Evolutionary conservation across 2,113 vertebrate genomes (phyloP), one percentile per base, ranked within the genome.

Genomic region (Alethe castanea): DNA sequence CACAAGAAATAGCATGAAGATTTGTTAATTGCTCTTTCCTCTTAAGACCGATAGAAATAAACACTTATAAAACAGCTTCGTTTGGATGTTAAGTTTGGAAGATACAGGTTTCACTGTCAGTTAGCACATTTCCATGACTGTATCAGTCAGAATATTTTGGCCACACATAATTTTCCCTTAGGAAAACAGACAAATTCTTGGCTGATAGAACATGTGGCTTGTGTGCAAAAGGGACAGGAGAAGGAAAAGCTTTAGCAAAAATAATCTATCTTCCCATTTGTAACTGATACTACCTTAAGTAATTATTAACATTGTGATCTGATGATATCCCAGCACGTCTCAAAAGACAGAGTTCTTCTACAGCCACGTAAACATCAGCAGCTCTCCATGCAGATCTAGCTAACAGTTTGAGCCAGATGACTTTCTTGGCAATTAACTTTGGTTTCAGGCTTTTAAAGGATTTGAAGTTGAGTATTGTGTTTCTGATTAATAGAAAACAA

Each of bases 51-150:
- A 60, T 67, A 95, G 59, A 89, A 91, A 85, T 64, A 64, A 48
- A 74, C 38, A 23, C 77, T 66, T 96, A 47, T 59, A 81, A 92
- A 91, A 74, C n/a, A 78, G 35, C 54, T 88, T 86, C 44, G 57
- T 84, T 94, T 88, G 86, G 76, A 88, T 80, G 80, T 80, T 72
- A 77, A 78, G 29, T 81, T 77, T 79, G 69, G 89, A 92, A 92
- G 86, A 78, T 88, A 50, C 29, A 70, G 29, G 6, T 89, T 96
- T 95, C 45, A 35, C 47, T 85, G 36, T 36, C 81, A 69, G 10
- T 48, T n/a, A 76, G 40, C 38, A 16, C 56, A 36, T 94, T 92
- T 95, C 91, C 88, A 61, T 94, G 65, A 94, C 76, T 64, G 26
- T 62, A 78, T 28, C 29, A 61, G 56, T 81, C 56, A 65, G 69